Conservation (phyloP, 2,113 vertebrate species). For the Verasper variegatus region DNA sequence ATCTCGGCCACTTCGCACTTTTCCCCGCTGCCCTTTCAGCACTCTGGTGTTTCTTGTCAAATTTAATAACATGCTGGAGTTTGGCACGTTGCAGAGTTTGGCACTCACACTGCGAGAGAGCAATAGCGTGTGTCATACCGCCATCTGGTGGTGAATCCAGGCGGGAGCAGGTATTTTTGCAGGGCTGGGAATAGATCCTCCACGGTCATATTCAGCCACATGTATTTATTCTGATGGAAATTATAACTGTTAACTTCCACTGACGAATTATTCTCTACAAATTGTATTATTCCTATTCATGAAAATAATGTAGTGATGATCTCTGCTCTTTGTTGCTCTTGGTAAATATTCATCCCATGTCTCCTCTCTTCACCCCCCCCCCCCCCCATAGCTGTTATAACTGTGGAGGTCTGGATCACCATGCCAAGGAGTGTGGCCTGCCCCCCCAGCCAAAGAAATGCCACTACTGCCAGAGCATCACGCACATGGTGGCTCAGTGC, state of each 20-base stretch:
- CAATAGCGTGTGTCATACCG: conserved; percentile 31
- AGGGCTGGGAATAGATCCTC: not conserved
- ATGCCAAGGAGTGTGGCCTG: conserved; percentile 98
- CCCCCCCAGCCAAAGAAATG: conserved; percentile 99
- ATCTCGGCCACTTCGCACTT: not conserved
- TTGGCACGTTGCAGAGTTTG: conserved; percentile 14
- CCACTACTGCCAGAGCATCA: conserved; percentile 98
- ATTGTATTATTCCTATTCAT: not conserved
- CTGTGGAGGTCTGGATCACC: conserved; percentile 98
- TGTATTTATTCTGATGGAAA: not conserved
- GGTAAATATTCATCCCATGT: not conserved
- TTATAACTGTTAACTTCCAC: not conserved
- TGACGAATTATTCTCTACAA: not conserved
- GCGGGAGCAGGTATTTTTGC: not conserved
- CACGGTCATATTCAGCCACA: not conserved
- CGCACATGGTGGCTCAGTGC: conserved; percentile 96
- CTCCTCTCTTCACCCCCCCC: not conserved
- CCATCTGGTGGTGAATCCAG: conserved; percentile 66
- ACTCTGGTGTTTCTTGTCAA: conserved; percentile 40
- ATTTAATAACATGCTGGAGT: conserved; percentile 30
- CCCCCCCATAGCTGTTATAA: conserved; percentile 91
- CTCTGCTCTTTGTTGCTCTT: not conserved
- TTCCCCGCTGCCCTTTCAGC: conserved; percentile 21
- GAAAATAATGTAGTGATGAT: not conserved
- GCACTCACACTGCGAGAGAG: not conserved